Percentiles rank a stretch among this genome's conserved stretches.
Conservation (phyloP, 2,888 invertebrate genomes). For the Perizoma affinitatum region DNA sequence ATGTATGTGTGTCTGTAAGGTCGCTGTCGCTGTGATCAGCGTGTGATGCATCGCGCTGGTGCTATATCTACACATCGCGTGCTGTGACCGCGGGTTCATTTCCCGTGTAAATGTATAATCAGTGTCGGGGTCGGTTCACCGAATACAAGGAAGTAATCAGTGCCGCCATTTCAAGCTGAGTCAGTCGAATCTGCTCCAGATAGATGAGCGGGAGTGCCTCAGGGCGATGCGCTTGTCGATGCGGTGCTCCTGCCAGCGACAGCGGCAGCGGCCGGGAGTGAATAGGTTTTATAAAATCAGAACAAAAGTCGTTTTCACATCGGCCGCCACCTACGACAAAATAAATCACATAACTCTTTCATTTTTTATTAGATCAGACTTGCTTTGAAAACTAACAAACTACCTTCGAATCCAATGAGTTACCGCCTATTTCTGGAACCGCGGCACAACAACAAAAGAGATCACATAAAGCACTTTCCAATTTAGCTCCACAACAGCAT, state of each 20-base stretch:
- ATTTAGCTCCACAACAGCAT: constrained; percentile 8
- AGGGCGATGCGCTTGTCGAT: neutral
- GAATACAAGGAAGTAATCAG: neutral
- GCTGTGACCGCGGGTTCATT: too few species aligned
- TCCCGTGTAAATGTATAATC: too few species aligned
- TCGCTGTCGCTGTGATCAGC: too few species aligned
- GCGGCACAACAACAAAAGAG: constrained; percentile 5
- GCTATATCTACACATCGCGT: too few species aligned
- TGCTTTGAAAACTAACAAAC: neutral
- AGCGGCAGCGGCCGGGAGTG: too few species aligned
- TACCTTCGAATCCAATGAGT: constrained; percentile 3
- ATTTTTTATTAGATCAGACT: too few species aligned
- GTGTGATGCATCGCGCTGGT: too few species aligned
- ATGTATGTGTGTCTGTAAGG: too few species aligned
- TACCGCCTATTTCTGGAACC: constrained; percentile 4
- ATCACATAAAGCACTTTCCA: constrained; percentile 20
- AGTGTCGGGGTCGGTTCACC: neutral
- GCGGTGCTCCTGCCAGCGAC: neutral
- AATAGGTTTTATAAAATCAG: too few species aligned
- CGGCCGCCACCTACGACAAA: too few species aligned
- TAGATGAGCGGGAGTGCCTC: neutral
- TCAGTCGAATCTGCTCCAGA: neutral
- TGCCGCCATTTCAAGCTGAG: neutral
- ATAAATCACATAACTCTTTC: too few species aligned
- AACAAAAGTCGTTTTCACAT: too few species aligned